A percentile compares a stretch with the other conserved stretches of the same genome.
Conservation (phyloP, 1,140 invertebrate species). For the Lepidurus couesii region DNA sequence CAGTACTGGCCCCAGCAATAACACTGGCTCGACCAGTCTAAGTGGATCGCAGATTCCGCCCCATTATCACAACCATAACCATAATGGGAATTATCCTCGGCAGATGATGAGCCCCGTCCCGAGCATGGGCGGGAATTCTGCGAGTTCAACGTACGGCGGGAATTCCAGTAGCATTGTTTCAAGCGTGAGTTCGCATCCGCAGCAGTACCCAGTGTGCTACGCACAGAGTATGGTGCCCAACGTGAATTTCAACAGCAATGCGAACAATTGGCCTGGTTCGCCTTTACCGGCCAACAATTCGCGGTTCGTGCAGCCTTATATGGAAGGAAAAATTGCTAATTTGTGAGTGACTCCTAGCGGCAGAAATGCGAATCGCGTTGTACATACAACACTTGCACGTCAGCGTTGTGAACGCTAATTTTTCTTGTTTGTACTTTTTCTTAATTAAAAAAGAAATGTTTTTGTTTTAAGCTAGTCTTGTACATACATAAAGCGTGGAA, state of each 20-base stretch:
- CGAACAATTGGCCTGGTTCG: neutral
- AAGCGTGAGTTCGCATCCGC: slow-evolving; percentile 30
- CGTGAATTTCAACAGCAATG: slow-evolving; percentile 26
- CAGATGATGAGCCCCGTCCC: slow-evolving; percentile 35
- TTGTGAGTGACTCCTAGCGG: neutral
- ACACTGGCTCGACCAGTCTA: slow-evolving; percentile 50
- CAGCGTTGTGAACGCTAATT: neutral
- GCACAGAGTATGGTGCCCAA: slow-evolving; percentile 33
- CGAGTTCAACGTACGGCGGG: slow-evolving; percentile 33
- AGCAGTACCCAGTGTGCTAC: slow-evolving; percentile 33
- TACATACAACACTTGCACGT: neutral
- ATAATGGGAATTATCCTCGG: slow-evolving; percentile 1
- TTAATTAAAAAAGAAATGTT: neutral
- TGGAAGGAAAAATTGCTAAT: slow-evolving; percentile 8
- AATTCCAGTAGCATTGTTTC: slow-evolving; percentile 28
- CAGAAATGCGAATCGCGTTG: neutral
- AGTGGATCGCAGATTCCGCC: slow-evolving; percentile 31
- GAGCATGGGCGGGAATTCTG: slow-evolving; percentile 32
- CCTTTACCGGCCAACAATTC: neutral
- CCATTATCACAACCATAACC: slow-evolving; percentile 29
- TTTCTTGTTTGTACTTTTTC: neutral
- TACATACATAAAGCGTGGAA: neutral
- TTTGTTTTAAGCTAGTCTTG: slow-evolving; percentile 10
- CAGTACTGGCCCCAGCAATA: slow-evolving; percentile 53
- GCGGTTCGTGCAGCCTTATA: slow-evolving; percentile 12